Evolutionary conservation across 2,888 invertebrate species (phyloP).

Genomic region (Cephus nigrinus): DNA sequence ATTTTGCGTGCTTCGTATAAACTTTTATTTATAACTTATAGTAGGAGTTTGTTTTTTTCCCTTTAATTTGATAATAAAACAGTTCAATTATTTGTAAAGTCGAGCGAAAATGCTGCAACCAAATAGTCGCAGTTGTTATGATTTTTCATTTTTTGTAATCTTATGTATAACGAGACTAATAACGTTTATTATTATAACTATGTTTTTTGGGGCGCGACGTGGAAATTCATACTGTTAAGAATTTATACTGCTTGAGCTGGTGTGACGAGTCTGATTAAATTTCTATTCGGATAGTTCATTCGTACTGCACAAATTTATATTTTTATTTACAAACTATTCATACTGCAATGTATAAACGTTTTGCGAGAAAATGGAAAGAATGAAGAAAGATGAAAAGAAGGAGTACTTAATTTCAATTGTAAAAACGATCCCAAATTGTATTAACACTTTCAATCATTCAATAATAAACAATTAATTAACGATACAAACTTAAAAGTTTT

Average conservation of each 20-base stretch:
- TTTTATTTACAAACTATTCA: not conserved
- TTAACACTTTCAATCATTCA: not conserved
- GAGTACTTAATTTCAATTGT: not conserved
- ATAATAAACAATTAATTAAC: not conserved
- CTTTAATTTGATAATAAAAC: not conserved
- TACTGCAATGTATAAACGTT: not conserved
- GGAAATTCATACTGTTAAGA: not conserved
- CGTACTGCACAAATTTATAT: not conserved
- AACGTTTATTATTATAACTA: not conserved
- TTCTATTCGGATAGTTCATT: not conserved
- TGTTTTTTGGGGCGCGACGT: not conserved
- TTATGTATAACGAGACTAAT: constrained; percentile 12
- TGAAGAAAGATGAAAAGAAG: not conserved
- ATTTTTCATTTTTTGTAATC: constrained; percentile 19
- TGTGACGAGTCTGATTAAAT: not conserved
- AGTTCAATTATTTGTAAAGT: not conserved
- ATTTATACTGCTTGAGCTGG: not conserved
- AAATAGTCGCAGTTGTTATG: constrained; percentile 14
- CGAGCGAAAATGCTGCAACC: not conserved
- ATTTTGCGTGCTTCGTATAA: not conserved
- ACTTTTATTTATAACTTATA: constrained; percentile 23
- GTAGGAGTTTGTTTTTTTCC: constrained; percentile 18
- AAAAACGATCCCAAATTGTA: not conserved
- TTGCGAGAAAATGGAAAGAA: not conserved
- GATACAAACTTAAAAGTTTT: not conserved